Conservation (phyloP, 2,888 invertebrate species). For the Peribatodes rhomboidaria region DNA sequence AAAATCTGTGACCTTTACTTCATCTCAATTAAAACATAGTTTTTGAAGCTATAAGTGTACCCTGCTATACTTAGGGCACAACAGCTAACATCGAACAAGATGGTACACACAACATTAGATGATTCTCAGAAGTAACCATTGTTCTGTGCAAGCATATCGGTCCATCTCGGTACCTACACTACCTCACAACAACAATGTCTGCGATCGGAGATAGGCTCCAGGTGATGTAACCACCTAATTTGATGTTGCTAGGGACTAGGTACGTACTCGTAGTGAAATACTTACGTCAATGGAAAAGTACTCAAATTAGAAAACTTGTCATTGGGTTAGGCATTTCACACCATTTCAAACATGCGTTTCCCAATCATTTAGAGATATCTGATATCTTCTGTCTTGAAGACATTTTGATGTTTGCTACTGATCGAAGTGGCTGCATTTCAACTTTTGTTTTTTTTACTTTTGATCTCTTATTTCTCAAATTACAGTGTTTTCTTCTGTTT, state of each 20-base stretch:
- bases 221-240: neutral
- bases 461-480: neutral
- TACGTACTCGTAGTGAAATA: neutral
- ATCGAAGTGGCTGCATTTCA: too few species aligned
- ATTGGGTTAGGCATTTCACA: too few species aligned
- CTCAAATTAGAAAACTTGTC: too few species aligned
- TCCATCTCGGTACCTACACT: constrained; percentile 13
- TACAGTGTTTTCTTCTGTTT: neutral
- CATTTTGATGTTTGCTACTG: too few species aligned
- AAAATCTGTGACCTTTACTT: neutral
- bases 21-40: too few species aligned
- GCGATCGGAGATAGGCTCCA: constrained; percentile 1
- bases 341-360: too few species aligned
- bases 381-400: too few species aligned
- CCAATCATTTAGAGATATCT: too few species aligned
- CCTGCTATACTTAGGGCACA: neutral
- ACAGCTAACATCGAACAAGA: neutral
- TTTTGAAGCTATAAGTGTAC: too few species aligned
- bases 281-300: too few species aligned
- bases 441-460: neutral
- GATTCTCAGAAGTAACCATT: constrained; percentile 14
- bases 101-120: neutral
- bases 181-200: constrained; percentile 2
- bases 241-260: neutral
- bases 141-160: constrained; percentile 21